Conservation (phyloP, 2,113 vertebrate genomes). For the Melanerpes formicivorus region DNA sequence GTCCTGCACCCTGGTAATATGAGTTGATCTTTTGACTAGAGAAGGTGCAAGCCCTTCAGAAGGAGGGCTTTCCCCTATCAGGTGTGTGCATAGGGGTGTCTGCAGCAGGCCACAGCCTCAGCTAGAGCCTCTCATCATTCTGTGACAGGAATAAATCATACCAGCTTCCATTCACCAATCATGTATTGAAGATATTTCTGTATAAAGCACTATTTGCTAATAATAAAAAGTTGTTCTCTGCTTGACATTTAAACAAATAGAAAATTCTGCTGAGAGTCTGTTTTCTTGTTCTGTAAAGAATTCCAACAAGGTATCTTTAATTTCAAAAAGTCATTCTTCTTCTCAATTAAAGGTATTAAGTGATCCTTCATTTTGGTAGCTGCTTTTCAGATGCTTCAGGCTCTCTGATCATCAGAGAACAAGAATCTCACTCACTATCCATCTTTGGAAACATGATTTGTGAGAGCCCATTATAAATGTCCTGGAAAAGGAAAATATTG, state of each 20-base stretch:
- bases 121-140: background rate
- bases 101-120: background rate
- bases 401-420: constrained; percentile 1
- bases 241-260: background rate
- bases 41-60: background rate
- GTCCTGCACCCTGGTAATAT: background rate
- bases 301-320: constrained; percentile 3
- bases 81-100: background rate
- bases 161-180: background rate
- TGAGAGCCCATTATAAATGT: constrained; percentile 9
- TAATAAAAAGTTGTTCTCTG: background rate
- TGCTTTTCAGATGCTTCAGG: constrained; percentile 37
- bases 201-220: background rate
- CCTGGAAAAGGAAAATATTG: constrained; percentile 14
- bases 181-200: background rate
- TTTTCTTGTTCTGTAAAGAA: background rate
- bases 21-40: rapidly evolving
- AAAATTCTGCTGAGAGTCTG: background rate
- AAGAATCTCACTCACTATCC: background rate
- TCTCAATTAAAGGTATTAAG: constrained; percentile 14
- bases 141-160: background rate
- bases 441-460: constrained; percentile 7
- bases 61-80: background rate
- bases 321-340: constrained; percentile 17
- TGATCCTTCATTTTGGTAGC: background rate